Base-by-base conservation (phyloP, 2,888 invertebrate species). In the Crepidodera aurea region DNA sequence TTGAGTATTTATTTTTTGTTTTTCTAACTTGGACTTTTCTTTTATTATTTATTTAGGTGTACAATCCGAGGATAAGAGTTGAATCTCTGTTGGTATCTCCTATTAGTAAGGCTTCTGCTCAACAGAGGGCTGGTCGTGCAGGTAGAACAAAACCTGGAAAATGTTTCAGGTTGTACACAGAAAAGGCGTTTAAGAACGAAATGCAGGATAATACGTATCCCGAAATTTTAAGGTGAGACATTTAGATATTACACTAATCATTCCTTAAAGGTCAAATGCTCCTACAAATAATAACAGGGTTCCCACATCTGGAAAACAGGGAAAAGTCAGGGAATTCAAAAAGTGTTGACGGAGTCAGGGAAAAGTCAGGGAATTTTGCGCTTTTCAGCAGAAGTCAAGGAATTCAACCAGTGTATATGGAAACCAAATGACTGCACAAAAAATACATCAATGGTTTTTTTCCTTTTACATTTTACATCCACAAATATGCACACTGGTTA, bases 151-250 rank as follows among this genome's bases (percentile, higher is more conserved):
- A 92, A 39, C 98, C 99, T 0, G 98, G 99, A 22, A 99, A 99
- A 81, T 98, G 98, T 83, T 99, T 98, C 85, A 84, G 95, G 34
- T 83, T 95, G 0, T 95, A 98, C 80, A 98, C 98, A 0, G 98
- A 96, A 79, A 94, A 94, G 76, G 96, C 96, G 0, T 98, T 95
- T 82, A 93, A 93, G 76, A 90, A 93, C 74, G 99, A 99, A 82
- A 99, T 99, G 99, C 98, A 98, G 74, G 97, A 98, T 72, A 97
- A 98, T 78, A 99, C 98, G 0, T 98, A 98, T 80, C 98, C 98
- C 0, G 94, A 99, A 85, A 98, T 99, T 78, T 83, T 95, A 58
- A 69, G 73, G 73, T 73, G 57, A 65, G 54, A 51, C n/a, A n/a
- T n/a, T n/a, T n/a, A n/a, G n/a, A 61, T 19, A 48, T 25, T 10